Evolutionary conservation across 2,797 vertebrate genomes (phyloP).

Genomic region (Cossypha niveicapilla): DNA sequence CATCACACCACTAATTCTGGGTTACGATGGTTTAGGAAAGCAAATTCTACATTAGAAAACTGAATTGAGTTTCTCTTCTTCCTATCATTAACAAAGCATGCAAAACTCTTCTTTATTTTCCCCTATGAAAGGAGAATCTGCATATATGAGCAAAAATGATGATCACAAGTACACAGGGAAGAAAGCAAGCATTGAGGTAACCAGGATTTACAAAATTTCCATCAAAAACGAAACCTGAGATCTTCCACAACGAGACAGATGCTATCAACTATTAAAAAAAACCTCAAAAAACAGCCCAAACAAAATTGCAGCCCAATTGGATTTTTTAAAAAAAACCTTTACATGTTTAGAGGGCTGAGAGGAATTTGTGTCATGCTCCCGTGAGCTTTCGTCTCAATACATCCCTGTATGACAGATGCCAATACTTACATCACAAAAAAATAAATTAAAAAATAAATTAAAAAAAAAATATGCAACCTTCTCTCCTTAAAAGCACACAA

Average conservation of each 20-base stretch:
- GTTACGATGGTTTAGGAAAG: neutral
- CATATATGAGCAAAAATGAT: neutral
- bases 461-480: neutral
- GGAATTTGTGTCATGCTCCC: neutral
- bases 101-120: neutral
- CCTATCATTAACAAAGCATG: neutral
- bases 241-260: neutral
- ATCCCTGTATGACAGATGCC: fast-evolving
- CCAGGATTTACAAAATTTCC: neutral
- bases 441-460: neutral
- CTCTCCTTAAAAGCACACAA: neutral
- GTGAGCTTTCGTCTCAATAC: neutral
- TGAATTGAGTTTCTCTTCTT: neutral
- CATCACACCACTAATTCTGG: neutral
- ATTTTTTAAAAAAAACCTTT: neutral
- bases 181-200: neutral
- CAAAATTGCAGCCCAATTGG: neutral
- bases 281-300: neutral
- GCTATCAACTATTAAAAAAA: neutral
- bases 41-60: neutral
- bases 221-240: neutral
- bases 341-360: neutral
- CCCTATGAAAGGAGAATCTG: neutral
- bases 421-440: neutral
- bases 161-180: neutral